Evolutionary conservation across 2,888 invertebrate species (phyloP), one percentile per base, ranked within the genome.

Genomic region (Brachynemurus nebulosus): DNA sequence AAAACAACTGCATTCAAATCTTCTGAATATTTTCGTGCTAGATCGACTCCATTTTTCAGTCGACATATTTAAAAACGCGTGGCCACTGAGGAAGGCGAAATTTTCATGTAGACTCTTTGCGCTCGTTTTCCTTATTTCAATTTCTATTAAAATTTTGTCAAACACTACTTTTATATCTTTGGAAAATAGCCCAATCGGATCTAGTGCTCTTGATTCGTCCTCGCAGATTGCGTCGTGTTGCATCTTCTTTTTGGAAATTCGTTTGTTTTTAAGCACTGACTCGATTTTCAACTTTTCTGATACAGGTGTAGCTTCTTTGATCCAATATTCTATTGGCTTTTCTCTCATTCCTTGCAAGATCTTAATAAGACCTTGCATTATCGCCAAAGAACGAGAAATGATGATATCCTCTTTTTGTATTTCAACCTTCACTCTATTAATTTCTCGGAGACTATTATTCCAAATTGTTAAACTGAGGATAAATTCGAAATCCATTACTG

Each of bases 1-100:
- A 54, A 53, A 51, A 52, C 53, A 45, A 52, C 46, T 40, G 47
- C 44, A 33, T 41, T 53, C 50, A 52, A 54, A 49, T 52, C 52
- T 51, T 49, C 40, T 46, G 50, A 45, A 47, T 51, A 50, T 52
- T 50, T 51, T 48, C 51, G 45, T 46, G 50, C 47, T 40, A 48
- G 40, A 46, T 45, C 44, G 39, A 17, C 37, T 45, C 46, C 46
- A 47, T 23, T 23, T 9, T 23, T 23, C 23, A 23, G 23, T 23
- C 7, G 23, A 7, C 23, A 52, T 51, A 44, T 51, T 50, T 46
- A 50, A 47, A 46, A 49, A 23, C 6, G 23, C 23, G 23, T 23
- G 23, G 9, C 23, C 23, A 23, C 23, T 23, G 23, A 23, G 51
- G 41, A 50, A 51, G 30, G 49, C 47, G 51, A 52, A 51, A 47